phyloP scores from a whole-genome alignment of 2,113 vertebrate genomes.

The Osmerus mordax region DNA sequence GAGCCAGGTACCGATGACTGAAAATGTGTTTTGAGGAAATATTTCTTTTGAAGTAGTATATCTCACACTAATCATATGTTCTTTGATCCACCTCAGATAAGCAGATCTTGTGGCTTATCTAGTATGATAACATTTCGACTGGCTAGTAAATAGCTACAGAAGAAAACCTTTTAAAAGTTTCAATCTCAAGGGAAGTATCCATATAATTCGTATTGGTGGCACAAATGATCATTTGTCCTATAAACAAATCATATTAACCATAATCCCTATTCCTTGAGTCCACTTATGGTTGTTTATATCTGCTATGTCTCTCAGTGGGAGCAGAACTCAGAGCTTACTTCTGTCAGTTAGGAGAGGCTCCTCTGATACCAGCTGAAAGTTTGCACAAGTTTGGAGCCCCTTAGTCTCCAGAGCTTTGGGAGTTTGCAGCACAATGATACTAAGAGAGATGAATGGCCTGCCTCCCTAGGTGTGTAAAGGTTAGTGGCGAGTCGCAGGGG shows the following conservation, averaged over 20 bases:
- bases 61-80: not conserved
- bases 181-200: not conserved
- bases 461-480: not conserved
- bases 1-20: not conserved
- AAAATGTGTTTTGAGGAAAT: not conserved
- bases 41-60: not conserved
- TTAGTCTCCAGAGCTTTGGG: not conserved
- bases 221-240: too few relatives aligned
- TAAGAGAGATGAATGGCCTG: constrained; percentile 3
- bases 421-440: constrained; percentile 36
- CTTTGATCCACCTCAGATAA: too few relatives aligned
- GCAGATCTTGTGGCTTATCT: too few relatives aligned
- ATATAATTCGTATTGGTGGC: too few relatives aligned
- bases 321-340: not conserved
- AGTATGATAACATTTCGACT: too few relatives aligned
- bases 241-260: too few relatives aligned
- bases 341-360: not conserved
- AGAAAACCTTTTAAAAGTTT: constrained; percentile 2
- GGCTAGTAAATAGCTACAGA: not conserved
- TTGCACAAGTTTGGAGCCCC: not conserved
- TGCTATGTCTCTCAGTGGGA: not conserved
- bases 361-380: not conserved
- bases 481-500: constrained; percentile 21
- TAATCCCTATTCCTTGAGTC: too few relatives aligned
- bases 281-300: not conserved